Percentiles rank a stretch among this genome's conserved stretches.
Evolutionary conservation across 2,888 invertebrate species (phyloP).

Genomic region (Lomographa bimaculata): DNA sequence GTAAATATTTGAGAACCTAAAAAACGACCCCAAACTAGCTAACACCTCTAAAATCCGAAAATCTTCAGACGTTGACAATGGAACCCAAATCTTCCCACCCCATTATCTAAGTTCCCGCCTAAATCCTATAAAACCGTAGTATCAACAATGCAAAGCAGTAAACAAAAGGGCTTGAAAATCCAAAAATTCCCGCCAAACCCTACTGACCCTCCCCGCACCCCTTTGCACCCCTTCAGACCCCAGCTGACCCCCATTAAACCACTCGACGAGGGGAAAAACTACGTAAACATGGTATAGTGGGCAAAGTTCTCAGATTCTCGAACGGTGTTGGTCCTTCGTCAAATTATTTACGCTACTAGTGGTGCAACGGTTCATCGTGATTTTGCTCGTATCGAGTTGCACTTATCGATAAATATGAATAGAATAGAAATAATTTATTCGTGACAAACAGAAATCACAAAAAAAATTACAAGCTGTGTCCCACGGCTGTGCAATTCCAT

Average conservation of each 20-base stretch:
- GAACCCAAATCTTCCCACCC: constrained; percentile 3
- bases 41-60: no score
- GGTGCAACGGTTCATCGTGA: constrained; percentile 11
- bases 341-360: constrained; percentile 26
- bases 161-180: constrained; percentile 17
- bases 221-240: not conserved
- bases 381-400: not conserved
- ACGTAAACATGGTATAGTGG: constrained; percentile 26
- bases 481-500: no score
- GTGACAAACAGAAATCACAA: no score
- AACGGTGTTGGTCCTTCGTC: constrained; percentile 19
- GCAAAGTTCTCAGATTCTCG: constrained; percentile 18
- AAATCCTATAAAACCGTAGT: constrained; percentile 22
- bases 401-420: no score
- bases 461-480: no score
- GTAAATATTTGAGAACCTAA: no score
- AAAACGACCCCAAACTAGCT: no score
- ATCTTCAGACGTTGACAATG: constrained; percentile 10
- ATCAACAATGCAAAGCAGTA: constrained; percentile 28
- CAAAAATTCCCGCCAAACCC: constrained; percentile 19
- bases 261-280: constrained; percentile 25
- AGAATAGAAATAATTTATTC: no score
- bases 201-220: not conserved
- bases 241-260: constrained; percentile 24
- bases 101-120: constrained; percentile 15